Base-by-base conservation (phyloP, 2,888 invertebrate genomes). In the Drosophila conformis region DNA sequence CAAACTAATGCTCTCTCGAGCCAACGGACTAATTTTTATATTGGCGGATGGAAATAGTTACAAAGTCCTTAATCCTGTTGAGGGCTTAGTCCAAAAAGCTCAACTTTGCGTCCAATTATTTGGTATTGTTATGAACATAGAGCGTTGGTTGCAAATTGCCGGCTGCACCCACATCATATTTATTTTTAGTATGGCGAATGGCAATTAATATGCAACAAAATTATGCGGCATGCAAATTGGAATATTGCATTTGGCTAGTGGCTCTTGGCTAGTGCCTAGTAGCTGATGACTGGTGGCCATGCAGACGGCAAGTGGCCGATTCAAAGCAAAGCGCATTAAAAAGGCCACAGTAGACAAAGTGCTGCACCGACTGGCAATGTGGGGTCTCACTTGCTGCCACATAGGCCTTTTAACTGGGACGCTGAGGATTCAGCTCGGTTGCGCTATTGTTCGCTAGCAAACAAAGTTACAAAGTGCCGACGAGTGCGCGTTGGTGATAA, bases 161-260 rank as follows among this genome's bases (percentile, higher is more conserved):
- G 36, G 25, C 15, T 13, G 21, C 29, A 56, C 35, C 25, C 52
- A 15, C 21, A 53, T 33, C 52, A 36, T 48, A 71, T 64, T 73
- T 52, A 76, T 57, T 63, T 70, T 66, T 35, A 40, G 71, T 65
- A 63, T 69, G 65, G 48, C 29, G 54, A 60, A 76, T 64, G 60
- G 53, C 81, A 78, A 78, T 80, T 78, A 78, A 78, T 78, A 80
- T 80, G 71, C 58, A 62, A 38, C 67, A 59, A 67, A 78, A 80
- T 80, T 57, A 76, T 80, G 71, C 60, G 71, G 38, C 77, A 76
- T 63, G 63, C 66, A 77, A 76, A 77, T 77, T 80, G 77, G 71
- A 66, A 61, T 61, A 49, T 51, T 80, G 40, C 69, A 49, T 18
- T 35, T 29, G 48, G 40, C 58, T 40, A 10, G 58, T 52, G 63